phyloP scores from a whole-genome alignment of 2,797 vertebrate species.

The Semaprochilodus insignis region DNA sequence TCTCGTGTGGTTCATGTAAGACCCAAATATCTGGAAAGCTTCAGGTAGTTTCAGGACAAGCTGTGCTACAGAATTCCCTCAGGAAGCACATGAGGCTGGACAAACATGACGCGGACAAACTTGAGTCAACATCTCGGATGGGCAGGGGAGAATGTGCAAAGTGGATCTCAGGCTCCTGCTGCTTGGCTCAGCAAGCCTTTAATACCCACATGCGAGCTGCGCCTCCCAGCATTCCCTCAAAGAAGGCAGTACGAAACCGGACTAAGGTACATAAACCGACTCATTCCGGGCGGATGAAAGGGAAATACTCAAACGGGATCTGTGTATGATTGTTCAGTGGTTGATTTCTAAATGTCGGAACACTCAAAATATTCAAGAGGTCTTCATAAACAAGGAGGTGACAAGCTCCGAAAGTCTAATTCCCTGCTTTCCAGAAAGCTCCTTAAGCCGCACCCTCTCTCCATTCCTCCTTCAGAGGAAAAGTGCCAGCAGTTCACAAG shows the following conservation, averaged over 20 bases:
- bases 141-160: not conserved
- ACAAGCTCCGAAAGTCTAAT: not conserved
- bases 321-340: not conserved
- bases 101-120: no score
- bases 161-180: not conserved
- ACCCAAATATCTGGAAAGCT: no score
- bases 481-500: slow-evolving; percentile 23
- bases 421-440: not conserved
- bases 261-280: not conserved
- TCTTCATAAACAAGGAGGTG: not conserved
- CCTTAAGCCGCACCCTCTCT: not conserved
- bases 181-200: not conserved
- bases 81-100: no score
- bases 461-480: not conserved
- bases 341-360: not conserved
- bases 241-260: not conserved
- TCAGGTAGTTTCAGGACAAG: not conserved
- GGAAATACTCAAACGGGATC: not conserved
- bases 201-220: not conserved
- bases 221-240: not conserved
- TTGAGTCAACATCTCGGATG: no score
- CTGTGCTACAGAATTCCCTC: not conserved
- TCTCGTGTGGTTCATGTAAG: no score
- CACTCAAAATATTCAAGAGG: not conserved
- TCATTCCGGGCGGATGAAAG: not conserved